Evolutionary conservation across 2,797 vertebrate genomes (phyloP).

Genomic region (Scleropages formosus): DNA sequence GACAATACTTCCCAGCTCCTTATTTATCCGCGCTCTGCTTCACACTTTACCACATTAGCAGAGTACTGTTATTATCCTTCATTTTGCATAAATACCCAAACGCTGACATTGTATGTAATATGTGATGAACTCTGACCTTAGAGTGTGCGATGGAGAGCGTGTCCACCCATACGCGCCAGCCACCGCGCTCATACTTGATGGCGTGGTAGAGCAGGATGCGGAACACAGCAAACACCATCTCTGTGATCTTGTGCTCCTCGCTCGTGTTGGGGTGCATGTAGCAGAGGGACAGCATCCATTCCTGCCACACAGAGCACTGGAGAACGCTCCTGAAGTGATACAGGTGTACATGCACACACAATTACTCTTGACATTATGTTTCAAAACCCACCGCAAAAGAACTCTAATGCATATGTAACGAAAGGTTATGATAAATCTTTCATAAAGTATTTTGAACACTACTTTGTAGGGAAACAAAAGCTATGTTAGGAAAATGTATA

Average conservation of each 20-base stretch:
- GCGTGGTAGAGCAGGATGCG: constrained; percentile 96
- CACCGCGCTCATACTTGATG: constrained; percentile 96
- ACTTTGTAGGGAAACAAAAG: too few relatives aligned
- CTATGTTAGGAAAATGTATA: too few relatives aligned
- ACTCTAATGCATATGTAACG: too few relatives aligned
- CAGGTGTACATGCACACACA: not conserved
- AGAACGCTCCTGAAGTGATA: constrained; percentile 81
- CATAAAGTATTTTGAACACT: too few relatives aligned
- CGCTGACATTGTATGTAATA: too few relatives aligned
- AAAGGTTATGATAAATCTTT: too few relatives aligned
- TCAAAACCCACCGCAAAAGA: too few relatives aligned
- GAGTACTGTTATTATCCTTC: not conserved
- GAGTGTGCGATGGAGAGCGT: constrained; percentile 97
- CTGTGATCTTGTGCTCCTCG: constrained; percentile 96
- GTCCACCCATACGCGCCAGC: constrained; percentile 98
- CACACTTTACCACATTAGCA: constrained; percentile 40
- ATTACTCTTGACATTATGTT: not conserved
- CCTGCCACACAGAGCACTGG: constrained; percentile 98
- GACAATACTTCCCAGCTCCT: too few relatives aligned
- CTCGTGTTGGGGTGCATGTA: constrained; percentile 84
- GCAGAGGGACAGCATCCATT: constrained; percentile 97
- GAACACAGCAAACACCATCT: constrained; percentile 97
- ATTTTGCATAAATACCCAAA: too few relatives aligned
- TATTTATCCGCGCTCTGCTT: constrained; percentile 65
- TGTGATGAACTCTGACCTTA: constrained; percentile 75